Evolutionary conservation across 1,140 invertebrate species (phyloP), one percentile per base, ranked within the genome.

Genomic region (Megalonaias nervosa): DNA sequence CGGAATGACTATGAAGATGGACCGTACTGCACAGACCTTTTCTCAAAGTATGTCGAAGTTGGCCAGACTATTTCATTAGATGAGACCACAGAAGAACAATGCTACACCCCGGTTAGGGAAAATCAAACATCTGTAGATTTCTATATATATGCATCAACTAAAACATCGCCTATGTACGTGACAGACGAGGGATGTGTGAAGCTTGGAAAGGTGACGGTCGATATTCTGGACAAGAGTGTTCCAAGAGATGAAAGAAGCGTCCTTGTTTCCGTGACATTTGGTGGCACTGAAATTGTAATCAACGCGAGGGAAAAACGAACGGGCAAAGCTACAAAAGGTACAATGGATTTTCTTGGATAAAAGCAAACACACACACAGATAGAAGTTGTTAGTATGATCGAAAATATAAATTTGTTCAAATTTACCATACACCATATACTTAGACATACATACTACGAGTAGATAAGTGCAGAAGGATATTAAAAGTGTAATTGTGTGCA

Each of bases 211-310:
- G 2, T 73, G 19, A 23, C 5, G 14, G 61, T 73, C 2, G 38
- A 64, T 56, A 31, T 73, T 17, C 1, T 5, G 26, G 26, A 26
- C 1, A 26, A 26, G 13, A 19, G 31, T 38, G 55, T 26, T 56
- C 38, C 57, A 13, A 19, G 23, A 6, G 15, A 55, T 17, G 1
- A 26, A 26, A 15, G 61, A 48, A 15, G 9, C 5, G 31, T 73
- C 23, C 17, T 66, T 15, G 61, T 73, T 19, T 66, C 26, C 26
- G 11, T 73, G 5, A 64, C 64, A 56, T 73, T 73, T 19, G 60
- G 71, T 56, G 62, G 71, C 21, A 64, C 71, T 15, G 61, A 73
- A 66, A 73, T 73, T 21, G 48, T 73, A n/a, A 60, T 73, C 21
- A 56, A 65, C 12, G 56, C 68, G 14, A 13, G 9, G 1, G 68